Base-by-base conservation (phyloP, 1,140 invertebrate species). In the Homalodisca vitripennis region DNA sequence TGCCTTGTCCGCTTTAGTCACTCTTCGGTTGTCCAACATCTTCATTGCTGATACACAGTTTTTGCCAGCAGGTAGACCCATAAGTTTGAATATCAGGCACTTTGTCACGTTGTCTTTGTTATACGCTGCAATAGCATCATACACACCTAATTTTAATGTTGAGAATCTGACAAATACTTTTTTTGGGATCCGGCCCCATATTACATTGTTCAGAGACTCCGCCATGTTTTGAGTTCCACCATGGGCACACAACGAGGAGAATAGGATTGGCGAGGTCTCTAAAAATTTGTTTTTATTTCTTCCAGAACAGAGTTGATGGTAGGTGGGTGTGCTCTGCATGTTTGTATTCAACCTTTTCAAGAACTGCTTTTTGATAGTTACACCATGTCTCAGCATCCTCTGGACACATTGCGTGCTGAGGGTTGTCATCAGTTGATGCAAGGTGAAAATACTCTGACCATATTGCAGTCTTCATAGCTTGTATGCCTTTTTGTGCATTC, bases 211-310 rank as follows among this genome's bases (percentile, higher is more conserved):
- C 2, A 69, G 3, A 27, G 51, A 53, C 47, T 71, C 67, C 13
- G 67, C 57, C 22, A 24, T 17, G 46, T 71, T 71, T 69, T 71
- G 66, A n/a, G 62, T 69, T 48, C 64, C 57, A 2, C 70, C 70
- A 63, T 71, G 66, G 2, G 69, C 41, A 27, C 70, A 71, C 30
- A 41, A 41, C 6, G 20, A 62, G 57, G n/a, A 62, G 22, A 20
- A 24, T 27, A 62, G 27, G 27, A 29, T 62, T n/a, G 57, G 20
- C 57, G n/a, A 29, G 57, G 27, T 62, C 57, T 27, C 57, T 24
- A 62, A 62, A 62, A 30, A 62, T 62, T 24, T n/a, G 57, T n/a
- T 62, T 62, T 62, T 2, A 62, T 62, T 22, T 62, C 13, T 10
- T 62, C 57, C 29, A 62, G 20, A 26, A 62, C 57, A 62, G 13